Conservation (phyloP, 2,797 vertebrate species). For the Myripristis murdjan region DNA sequence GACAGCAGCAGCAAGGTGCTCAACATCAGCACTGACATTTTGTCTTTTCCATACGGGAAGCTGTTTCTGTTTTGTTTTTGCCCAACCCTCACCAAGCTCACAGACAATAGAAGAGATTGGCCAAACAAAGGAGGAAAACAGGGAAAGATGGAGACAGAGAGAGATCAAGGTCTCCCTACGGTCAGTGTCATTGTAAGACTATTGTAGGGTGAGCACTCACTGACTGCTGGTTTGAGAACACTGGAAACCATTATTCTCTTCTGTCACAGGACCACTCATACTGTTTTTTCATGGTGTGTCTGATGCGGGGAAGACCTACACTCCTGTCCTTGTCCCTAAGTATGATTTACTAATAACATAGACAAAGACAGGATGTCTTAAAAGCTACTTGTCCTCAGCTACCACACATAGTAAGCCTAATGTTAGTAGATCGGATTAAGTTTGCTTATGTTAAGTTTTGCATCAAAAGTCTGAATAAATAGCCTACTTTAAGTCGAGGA, state of each 20-base stretch:
- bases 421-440: no score
- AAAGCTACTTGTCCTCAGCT: no score
- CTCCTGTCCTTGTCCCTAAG: no score
- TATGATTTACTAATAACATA: no score
- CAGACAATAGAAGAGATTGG: not conserved
- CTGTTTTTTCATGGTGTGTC: not conserved
- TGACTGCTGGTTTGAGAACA: conserved; percentile 10
- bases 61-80: conserved; percentile 31
- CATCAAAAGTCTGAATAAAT: no score
- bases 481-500: no score
- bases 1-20: not conserved
- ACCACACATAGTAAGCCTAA: no score
- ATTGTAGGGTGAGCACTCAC: not conserved
- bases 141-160: not conserved
- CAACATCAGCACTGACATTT: conserved; percentile 33
- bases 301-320: no score
- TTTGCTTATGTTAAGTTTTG: no score
- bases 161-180: conserved; percentile 18
- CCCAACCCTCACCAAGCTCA: not conserved
- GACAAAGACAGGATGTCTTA: no score
- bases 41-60: conserved; percentile 11
- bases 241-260: conserved; percentile 20
- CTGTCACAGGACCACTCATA: not conserved
- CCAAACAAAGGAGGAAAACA: conserved; percentile 13
- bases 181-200: conserved; percentile 10